Conservation (phyloP, 23 tunicate genomes). For the Diplosoma virens region DNA sequence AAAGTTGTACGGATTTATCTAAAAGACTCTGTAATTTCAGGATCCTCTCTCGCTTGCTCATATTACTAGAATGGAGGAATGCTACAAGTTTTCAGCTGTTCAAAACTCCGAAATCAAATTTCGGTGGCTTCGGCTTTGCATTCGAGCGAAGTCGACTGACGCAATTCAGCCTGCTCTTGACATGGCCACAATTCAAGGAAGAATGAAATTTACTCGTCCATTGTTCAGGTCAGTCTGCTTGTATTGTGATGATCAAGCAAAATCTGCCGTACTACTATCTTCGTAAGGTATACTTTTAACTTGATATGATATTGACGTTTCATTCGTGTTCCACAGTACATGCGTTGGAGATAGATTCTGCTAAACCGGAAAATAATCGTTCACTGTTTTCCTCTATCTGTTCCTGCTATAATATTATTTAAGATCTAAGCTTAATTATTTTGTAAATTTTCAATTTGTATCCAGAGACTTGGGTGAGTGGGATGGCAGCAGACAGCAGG, state of each 20-base stretch:
- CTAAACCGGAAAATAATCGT: too few species aligned
- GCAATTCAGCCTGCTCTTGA: constrained; percentile 68
- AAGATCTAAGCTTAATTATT: too few species aligned
- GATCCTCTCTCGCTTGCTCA: constrained; percentile 59
- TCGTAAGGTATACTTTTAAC: too few species aligned
- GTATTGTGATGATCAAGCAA: too few species aligned
- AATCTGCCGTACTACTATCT: too few species aligned
- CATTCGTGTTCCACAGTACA: too few species aligned
- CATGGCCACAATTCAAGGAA: constrained; percentile 91
- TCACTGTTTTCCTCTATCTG: too few species aligned
- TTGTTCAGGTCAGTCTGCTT: constrained; percentile 63
- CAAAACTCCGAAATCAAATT: constrained; percentile 83
- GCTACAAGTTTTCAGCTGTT: constrained; percentile 53
- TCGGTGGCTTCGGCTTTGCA: constrained; percentile 83
- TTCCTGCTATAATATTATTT: too few species aligned
- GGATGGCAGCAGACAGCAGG: constrained; percentile 69
- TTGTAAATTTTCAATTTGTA: not conserved
- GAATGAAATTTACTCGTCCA: constrained; percentile 96
- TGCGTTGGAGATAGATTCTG: too few species aligned
- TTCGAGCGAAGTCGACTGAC: constrained; percentile 53
- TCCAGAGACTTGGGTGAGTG: constrained; percentile 80
- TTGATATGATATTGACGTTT: too few species aligned
- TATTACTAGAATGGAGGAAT: constrained; percentile 51
- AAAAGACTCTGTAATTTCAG: too few species aligned
- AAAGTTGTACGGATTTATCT: too few species aligned